Conservation (phyloP, 2,113 vertebrate genomes). For the Clupea harengus region DNA sequence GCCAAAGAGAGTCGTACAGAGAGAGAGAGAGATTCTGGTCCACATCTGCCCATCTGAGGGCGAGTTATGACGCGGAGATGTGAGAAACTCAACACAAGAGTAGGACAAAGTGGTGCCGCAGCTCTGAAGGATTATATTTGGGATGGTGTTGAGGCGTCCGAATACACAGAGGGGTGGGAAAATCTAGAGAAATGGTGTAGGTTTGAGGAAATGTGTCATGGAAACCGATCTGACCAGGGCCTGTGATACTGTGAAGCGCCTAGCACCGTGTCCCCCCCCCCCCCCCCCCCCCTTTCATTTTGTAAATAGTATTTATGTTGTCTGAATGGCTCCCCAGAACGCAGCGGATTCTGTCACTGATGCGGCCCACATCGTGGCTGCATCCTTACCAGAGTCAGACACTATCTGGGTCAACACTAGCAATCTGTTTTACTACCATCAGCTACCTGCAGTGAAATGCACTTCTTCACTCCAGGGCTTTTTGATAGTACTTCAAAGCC, state of each 20-base stretch:
- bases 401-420: conserved; percentile 10
- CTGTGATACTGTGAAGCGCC: conserved; percentile 12
- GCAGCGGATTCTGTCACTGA: not conserved
- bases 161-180: not conserved
- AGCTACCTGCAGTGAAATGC: conserved; percentile 14
- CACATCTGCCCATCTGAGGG: not conserved
- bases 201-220: not conserved
- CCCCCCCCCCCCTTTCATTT: not conserved
- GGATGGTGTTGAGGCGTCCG: not conserved
- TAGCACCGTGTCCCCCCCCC: not conserved
- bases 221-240: not conserved
- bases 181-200: not conserved
- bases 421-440: not conserved
- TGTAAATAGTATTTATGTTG: not conserved
- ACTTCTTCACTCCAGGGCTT: not conserved
- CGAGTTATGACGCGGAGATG: not conserved
- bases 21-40: not conserved
- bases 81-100: not conserved
- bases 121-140: not conserved
- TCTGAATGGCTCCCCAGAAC: not conserved
- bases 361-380: not conserved
- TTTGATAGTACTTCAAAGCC: conserved; percentile 2
- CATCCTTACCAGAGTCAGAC: not conserved
- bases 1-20: not conserved
- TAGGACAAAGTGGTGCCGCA: not conserved